Conservation (phyloP, 2,113 vertebrate species). For the Polypterus senegalus region DNA sequence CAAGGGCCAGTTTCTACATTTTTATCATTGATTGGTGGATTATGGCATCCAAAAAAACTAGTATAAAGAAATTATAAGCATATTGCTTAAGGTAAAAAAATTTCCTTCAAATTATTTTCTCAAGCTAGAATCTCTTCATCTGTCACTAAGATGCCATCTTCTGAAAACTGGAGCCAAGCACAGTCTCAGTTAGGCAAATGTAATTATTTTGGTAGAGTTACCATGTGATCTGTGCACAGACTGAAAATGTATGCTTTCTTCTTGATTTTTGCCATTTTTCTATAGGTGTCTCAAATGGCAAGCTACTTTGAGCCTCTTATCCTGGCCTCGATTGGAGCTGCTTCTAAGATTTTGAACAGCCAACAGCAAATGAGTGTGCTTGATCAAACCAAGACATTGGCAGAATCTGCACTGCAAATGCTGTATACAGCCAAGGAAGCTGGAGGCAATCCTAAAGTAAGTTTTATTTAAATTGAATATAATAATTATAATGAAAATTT, state of each 20-base stretch:
- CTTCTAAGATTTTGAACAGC: constrained; percentile 86
- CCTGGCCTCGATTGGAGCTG: constrained; percentile 74
- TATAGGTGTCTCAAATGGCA: constrained; percentile 90
- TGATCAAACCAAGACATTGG: constrained; percentile 90
- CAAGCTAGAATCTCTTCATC: no score
- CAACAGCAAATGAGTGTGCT: constrained; percentile 97
- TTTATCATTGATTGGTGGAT: no score
- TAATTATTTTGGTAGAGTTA: no score
- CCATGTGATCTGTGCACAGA: not conserved
- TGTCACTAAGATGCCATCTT: no score
- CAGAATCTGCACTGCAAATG: constrained; percentile 89
- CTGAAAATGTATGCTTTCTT: not conserved
- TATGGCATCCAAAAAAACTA: no score
- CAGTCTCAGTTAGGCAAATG: no score
- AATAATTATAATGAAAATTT: no score
- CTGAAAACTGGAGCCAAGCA: no score
- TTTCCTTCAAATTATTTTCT: no score
- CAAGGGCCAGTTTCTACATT: no score
- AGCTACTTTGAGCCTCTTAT: constrained; percentile 94
- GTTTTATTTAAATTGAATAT: not conserved
- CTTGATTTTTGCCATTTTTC: not conserved
- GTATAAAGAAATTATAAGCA: no score
- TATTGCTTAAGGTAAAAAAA: no score
- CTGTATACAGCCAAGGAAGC: constrained; percentile 93
- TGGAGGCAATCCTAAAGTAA: constrained; percentile 91